Evolutionary conservation across 2,113 vertebrate species (phyloP).

Genomic region (Lepidothrix coronata): DNA sequence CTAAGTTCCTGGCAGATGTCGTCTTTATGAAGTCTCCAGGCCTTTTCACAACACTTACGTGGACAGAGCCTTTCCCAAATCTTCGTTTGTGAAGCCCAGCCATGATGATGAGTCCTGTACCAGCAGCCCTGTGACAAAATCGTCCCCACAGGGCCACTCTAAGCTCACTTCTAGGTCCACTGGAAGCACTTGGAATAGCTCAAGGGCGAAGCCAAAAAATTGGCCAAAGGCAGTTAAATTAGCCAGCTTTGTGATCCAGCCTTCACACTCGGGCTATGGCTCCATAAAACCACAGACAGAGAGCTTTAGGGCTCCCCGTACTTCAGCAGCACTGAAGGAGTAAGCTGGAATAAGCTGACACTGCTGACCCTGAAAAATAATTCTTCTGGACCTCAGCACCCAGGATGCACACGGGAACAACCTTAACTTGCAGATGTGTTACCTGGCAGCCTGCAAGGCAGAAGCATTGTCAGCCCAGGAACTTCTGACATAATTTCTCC

Average conservation of each 20-base stretch:
- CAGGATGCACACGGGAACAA: background rate
- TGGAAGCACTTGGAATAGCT: background rate
- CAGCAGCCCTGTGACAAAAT: background rate
- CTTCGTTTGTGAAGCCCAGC: too few relatives aligned
- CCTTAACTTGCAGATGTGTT: background rate
- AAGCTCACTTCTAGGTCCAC: background rate
- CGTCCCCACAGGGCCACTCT: accelerated
- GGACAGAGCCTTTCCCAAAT: too few relatives aligned
- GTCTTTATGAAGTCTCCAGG: background rate
- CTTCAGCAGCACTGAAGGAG: background rate
- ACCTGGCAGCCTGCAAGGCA: background rate
- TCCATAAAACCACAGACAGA: background rate
- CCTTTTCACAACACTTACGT: background rate
- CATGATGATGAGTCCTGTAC: background rate
- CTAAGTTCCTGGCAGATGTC: background rate
- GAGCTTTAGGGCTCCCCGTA: background rate
- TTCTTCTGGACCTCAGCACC: background rate
- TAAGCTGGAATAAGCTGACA: background rate
- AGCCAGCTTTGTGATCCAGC: background rate
- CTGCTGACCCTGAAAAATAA: background rate
- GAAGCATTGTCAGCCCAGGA: background rate
- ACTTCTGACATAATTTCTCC: background rate
- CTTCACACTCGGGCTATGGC: background rate
- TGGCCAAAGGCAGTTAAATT: background rate
- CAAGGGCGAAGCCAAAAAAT: background rate